Conservation (phyloP, 2,888 invertebrate genomes). For the Peribatodes rhomboidaria region DNA sequence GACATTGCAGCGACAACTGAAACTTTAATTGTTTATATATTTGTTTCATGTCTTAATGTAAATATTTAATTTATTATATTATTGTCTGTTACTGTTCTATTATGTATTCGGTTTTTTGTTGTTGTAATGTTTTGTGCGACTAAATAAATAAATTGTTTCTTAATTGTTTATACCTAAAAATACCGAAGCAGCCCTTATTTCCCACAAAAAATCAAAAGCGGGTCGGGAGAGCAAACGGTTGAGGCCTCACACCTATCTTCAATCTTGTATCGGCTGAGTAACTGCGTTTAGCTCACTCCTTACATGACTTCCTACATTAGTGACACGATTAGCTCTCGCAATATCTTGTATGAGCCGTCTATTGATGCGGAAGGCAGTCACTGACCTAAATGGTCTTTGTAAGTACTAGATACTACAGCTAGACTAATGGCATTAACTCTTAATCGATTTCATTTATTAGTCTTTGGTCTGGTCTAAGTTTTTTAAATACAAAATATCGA, state of each 20-base stretch:
- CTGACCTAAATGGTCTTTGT: neutral
- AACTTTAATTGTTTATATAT: too few relatives aligned
- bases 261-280: neutral
- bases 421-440: neutral
- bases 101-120: too few relatives aligned
- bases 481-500: too few relatives aligned
- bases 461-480: too few relatives aligned
- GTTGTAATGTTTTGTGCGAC: too few relatives aligned
- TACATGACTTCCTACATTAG: slow-evolving; percentile 1
- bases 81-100: too few relatives aligned
- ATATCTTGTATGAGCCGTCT: neutral
- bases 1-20: too few relatives aligned
- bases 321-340: slow-evolving; percentile 6
- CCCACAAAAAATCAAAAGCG: neutral
- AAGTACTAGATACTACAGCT: neutral
- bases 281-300: neutral
- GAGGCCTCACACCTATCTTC: neutral
- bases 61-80: too few relatives aligned
- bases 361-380: slow-evolving; percentile 1
- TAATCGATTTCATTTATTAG: neutral
- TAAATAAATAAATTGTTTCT: too few relatives aligned
- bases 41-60: too few relatives aligned
- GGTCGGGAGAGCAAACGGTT: neutral
- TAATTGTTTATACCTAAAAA: too few relatives aligned
- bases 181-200: neutral